Base-by-base conservation (phyloP, 2,888 invertebrate species). In the Apamea crenata region DNA sequence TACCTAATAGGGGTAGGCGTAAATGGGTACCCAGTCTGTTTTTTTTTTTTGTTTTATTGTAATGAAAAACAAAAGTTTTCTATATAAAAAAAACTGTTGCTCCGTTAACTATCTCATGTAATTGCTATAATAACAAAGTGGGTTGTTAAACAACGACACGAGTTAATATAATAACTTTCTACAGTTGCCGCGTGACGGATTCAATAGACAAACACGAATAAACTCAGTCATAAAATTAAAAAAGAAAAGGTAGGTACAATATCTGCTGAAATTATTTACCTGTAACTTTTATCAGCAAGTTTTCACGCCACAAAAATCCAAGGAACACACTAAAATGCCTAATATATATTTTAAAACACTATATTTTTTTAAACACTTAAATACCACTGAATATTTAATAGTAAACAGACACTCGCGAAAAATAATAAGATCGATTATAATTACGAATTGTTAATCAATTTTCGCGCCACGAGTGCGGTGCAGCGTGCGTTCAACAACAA, bases 401-500 rank as follows among this genome's bases (percentile, higher is more conserved):
- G 0, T 66, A 50, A 66, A 77, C 53, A 53, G 12, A 40, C 90
- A 88, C 89, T 68, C 81, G 56, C 88, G 56, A 66, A 70, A 77
- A 44, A 67, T 73, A 73, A 71, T 66, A 40, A 63, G 12, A 77
- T 80, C 79, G 74, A 78, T 80, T 77, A 14, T n/a, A 74, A 78
- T 87, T 87, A 89, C 90, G 89, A 84, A 84, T 81, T 74, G 63
- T 29, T 80, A 78, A 77, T 67, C 53, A 85, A 81, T 84, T 91
- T 90, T 86, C 90, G 88, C 93, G 93, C 90, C 88, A 87, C 85
- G 76, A 78, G 80, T 77, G 72, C 86, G 44, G 32, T 83, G 76
- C 77, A 74, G 86, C 93, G 93, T 92, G 93, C 92, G 88, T 81
- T 87, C 90, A 76, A 83, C 88, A 74, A 88, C 91, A 85, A 87